Evolutionary conservation across 2,113 vertebrate species (phyloP).

Genomic region (Castor canadensis): DNA sequence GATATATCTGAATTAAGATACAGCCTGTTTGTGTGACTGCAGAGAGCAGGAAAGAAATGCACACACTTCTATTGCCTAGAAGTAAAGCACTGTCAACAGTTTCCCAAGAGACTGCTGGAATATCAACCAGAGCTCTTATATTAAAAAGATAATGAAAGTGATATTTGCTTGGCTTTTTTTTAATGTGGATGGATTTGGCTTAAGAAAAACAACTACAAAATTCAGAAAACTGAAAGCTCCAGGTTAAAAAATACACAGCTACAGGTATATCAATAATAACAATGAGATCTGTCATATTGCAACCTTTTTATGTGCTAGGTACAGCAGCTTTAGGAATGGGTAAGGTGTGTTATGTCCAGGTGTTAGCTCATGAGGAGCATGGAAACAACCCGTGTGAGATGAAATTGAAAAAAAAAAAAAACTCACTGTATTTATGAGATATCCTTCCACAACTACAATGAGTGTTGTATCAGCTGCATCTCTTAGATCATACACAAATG

Average conservation of each 20-base stretch:
- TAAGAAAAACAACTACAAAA: not conserved
- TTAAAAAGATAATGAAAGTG: not conserved
- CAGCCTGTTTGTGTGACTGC: not conserved
- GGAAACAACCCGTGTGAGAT: not conserved
- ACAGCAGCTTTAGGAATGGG: not conserved
- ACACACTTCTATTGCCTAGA: not conserved
- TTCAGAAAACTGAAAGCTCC: not conserved
- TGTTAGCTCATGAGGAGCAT: too few relatives aligned
- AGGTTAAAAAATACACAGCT: not conserved
- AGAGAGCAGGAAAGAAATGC: not conserved
- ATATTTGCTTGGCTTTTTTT: not conserved
- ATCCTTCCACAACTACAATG: rapidly evolving
- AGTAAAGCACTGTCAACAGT: not conserved
- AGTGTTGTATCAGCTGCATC: not conserved
- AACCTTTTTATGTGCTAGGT: not conserved
- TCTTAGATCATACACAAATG: not conserved
- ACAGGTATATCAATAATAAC: not conserved
- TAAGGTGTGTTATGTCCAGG: too few relatives aligned
- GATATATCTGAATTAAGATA: not conserved
- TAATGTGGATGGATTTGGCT: not conserved
- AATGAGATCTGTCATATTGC: not conserved
- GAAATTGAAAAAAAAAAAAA: too few relatives aligned
- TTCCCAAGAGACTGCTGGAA: not conserved
- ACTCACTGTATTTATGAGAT: not conserved
- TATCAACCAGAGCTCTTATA: not conserved